phyloP scores from a whole-genome alignment of 2,888 invertebrate species.

The Eupithecia inturbata region DNA sequence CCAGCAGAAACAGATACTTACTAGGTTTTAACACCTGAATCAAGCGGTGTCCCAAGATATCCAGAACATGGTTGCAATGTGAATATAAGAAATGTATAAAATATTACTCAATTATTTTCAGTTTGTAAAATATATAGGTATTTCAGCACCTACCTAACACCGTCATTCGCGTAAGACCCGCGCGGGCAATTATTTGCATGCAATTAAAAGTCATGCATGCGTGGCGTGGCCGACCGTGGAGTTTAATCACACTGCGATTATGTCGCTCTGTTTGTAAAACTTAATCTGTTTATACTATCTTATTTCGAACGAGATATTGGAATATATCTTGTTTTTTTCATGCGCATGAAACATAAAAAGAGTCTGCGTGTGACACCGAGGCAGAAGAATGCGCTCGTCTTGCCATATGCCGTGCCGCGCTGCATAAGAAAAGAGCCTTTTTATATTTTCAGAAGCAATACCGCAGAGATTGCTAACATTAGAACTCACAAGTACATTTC shows the following conservation, averaged over 20 bases:
- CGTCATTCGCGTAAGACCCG: neutral
- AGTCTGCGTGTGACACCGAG: conserved; percentile 55
- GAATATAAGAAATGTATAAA: too few species aligned
- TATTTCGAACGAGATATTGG: neutral
- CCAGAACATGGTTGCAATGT: neutral
- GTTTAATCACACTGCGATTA: neutral
- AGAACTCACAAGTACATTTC: conserved; percentile 2
- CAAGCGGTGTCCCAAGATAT: neutral
- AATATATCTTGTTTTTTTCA: conserved; percentile 9
- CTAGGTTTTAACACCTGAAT: neutral
- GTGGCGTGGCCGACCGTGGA: neutral
- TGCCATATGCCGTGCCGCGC: conserved; percentile 46
- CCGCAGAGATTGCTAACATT: conserved; percentile 34
- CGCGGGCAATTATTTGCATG: neutral
- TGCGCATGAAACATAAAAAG: conserved; percentile 31
- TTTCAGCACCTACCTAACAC: too few species aligned
- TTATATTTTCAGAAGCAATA: conserved; percentile 56
- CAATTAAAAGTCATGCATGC: neutral
- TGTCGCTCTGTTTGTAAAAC: neutral
- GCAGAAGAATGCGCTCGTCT: conserved; percentile 56
- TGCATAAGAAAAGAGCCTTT: conserved; percentile 60
- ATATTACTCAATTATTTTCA: too few species aligned
- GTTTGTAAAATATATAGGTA: too few species aligned
- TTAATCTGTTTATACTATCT: neutral
- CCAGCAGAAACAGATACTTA: neutral